Evolutionary conservation across 2,797 vertebrate genomes (phyloP), one percentile per base, ranked within the genome.

Genomic region (Rhabdophis nuchalis): DNA sequence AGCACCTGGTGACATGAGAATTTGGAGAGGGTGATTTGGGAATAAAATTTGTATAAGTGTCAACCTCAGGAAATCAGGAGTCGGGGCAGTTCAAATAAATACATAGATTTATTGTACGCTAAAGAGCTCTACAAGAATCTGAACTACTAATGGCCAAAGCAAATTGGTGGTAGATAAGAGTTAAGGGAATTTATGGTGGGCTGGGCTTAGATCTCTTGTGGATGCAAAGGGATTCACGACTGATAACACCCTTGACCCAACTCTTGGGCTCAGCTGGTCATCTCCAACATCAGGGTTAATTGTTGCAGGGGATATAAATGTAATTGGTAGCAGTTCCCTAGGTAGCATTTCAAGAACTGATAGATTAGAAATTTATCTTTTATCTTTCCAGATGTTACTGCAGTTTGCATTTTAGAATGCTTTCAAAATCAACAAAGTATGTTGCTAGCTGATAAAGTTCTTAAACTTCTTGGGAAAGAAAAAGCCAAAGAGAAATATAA

Each of bases 401-500:
- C 99, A 5, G 99, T 99, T 85, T 99, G 99, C 97, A 99, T 99
- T 96, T 98, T 99, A 90, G 99, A 99, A 97, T 98, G 98, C 89
- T 99, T 99, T 97, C 99, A 99, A 98, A 99, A 99, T 97, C 99
- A 99, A 93, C 98, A 99, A 95, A 99, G 99, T 97, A 99, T 99
- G 99, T 96, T 99, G 86, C 97, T 99, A 95, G 99, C 99, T 93
- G 99, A 99, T 97, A 99, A 99, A 97, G 99, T 99, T 95, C 98
- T 99, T 95, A 99, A 99, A 96, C 98, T 98, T 91, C 98, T 99
- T 95, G 99, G 99, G 18, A 99, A 99, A 97, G 99, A 99, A 97
- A 99, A 99, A 96, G 99, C 99, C 97, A 99, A 99, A 98, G 99
- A 99, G 20, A 99, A 99, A 95, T 99, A 99, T 96, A 99, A 99